phyloP scores from a whole-genome alignment of 2,797 vertebrate species.

The Sebastes dallii region DNA sequence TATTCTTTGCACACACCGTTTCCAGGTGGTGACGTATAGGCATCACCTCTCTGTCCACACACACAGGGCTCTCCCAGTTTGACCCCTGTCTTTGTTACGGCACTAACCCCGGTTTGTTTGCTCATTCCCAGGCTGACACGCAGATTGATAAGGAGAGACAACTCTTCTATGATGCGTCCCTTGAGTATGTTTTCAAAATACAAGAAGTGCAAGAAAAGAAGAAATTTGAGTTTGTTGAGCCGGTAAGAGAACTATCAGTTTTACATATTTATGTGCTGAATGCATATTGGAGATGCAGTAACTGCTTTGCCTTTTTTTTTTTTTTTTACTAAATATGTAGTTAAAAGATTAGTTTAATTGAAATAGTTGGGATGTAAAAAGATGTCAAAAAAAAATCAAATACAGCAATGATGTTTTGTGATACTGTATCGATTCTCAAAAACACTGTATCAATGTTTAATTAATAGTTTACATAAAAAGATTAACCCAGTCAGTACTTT shows the following conservation, averaged over 20 bases:
- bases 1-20: constrained; percentile 13
- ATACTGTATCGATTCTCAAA: too few species aligned
- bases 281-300: background rate
- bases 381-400: too few species aligned
- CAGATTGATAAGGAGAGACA: constrained; percentile 96
- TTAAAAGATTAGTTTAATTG: constrained; percentile 9
- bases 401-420: too few species aligned
- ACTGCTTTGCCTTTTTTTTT: background rate
- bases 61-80: background rate
- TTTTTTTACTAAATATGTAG: background rate
- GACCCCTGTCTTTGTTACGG: constrained; percentile 23
- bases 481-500: too few species aligned
- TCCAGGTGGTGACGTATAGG: constrained; percentile 32
- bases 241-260: constrained; percentile 81
- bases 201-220: constrained; percentile 99
- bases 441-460: too few species aligned
- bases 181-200: constrained; percentile 99
- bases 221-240: constrained; percentile 99
- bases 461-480: too few species aligned
- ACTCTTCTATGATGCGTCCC: constrained; percentile 95
- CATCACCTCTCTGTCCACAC: constrained; percentile 46
- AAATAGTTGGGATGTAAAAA: background rate
- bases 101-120: constrained; percentile 57
- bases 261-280: background rate
- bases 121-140: constrained; percentile 88